Evolutionary conservation across 2,113 vertebrate genomes (phyloP).

Genomic region (Gallinago media): DNA sequence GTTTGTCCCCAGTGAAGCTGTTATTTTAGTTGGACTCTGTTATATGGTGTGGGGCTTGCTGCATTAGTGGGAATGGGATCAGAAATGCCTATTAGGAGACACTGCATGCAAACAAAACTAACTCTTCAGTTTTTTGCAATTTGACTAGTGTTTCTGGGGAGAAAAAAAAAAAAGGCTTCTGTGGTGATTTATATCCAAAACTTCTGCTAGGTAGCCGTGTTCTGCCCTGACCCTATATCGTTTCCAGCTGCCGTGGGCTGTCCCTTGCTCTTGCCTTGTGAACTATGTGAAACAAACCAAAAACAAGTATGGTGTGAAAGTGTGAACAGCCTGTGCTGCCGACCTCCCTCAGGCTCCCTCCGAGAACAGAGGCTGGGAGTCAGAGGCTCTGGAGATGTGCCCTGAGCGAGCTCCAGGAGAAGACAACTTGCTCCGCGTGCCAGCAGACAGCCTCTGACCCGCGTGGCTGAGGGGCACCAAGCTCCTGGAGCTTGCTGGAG

Average conservation of each 20-base stretch:
- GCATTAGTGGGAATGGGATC: not conserved
- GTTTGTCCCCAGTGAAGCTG: not conserved
- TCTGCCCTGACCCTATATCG: not conserved
- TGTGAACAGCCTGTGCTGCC: not conserved
- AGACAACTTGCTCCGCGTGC: fast-evolving
- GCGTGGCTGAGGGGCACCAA: not conserved
- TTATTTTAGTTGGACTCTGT: not conserved
- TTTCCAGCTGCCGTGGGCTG: not conserved
- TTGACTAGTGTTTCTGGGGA: not conserved
- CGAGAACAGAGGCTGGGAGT: not conserved
- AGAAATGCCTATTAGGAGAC: not conserved
- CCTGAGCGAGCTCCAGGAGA: not conserved
- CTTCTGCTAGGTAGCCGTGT: not conserved
- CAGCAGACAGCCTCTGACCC: not conserved
- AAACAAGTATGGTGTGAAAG: not conserved
- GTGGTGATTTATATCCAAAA: not conserved
- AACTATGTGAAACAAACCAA: not conserved
- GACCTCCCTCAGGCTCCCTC: not conserved
- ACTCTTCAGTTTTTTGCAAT: not conserved
- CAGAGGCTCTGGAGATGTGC: not conserved
- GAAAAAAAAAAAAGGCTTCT: not conserved
- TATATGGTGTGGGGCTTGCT: not conserved
- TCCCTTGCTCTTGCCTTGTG: not conserved
- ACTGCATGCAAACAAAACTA: not conserved
- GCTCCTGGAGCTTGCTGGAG: fast-evolving